Conservation (phyloP, 2,113 vertebrate species). For the Corvus hawaiiensis region DNA sequence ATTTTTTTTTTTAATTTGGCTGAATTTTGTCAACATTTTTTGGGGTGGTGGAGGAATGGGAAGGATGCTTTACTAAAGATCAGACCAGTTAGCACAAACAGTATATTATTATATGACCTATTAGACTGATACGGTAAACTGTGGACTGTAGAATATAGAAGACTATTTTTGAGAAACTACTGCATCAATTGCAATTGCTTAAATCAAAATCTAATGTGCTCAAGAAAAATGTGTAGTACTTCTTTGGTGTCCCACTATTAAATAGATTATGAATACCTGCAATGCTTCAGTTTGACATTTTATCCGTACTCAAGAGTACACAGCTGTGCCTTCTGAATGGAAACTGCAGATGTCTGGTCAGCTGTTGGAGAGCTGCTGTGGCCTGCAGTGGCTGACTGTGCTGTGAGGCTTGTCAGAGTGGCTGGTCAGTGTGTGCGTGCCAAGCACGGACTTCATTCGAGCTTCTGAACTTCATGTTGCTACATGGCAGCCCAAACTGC, state of each 20-base stretch:
- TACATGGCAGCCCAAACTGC: background rate
- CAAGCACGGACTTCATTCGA: background rate
- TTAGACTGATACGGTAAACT: constrained; percentile 42
- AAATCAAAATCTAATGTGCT: constrained; percentile 55
- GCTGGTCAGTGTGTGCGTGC: background rate
- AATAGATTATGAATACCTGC: constrained; percentile 55
- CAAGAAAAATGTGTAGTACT: constrained; percentile 59
- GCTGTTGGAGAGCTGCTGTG: background rate
- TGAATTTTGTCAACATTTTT: constrained; percentile 25
- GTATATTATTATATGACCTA: constrained; percentile 16
- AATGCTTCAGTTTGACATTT: constrained; percentile 55
- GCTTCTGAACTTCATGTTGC: background rate
- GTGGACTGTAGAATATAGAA: constrained; percentile 40
- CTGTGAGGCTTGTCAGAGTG: background rate
- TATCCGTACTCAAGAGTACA: background rate
- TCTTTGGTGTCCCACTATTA: constrained; percentile 59
- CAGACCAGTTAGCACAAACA: constrained; percentile 22
- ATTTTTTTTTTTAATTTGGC: background rate
- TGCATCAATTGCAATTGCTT: constrained; percentile 48
- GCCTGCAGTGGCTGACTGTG: background rate
- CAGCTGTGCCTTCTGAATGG: background rate
- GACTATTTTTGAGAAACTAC: constrained; percentile 32
- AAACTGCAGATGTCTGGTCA: background rate
- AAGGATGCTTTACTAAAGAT: constrained; percentile 13
- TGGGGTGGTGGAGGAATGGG: background rate